Evolutionary conservation across 2,113 vertebrate species (phyloP), one percentile per base, ranked within the genome.

Genomic region (Protobothrops flavoviridis): DNA sequence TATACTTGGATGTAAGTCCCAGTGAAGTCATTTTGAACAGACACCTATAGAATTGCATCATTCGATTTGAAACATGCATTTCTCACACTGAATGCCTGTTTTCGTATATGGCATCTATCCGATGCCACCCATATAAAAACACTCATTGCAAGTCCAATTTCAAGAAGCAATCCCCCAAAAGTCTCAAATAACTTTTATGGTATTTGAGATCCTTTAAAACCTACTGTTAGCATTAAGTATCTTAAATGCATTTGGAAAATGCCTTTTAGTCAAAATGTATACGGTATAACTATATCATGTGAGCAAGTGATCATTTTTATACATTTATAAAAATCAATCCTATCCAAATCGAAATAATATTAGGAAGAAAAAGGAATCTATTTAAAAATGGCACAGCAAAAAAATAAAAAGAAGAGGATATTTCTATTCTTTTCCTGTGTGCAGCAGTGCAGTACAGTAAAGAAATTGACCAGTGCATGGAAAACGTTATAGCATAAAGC

Each of bases 401-500:
- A 8, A 10, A 69, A 87, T 23, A 8, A 0, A 91, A 96, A 96
- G 92, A 91, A 90, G 5, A 20, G 0, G 11, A 33, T n/a, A 45
- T 85, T 95, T 89, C 88, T 93, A 93, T 0, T 0, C 24, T 29
- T 94, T 24, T 56, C 87, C 29, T 56, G 5, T 15, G 12, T 59
- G 6, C 61, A 52, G 74, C 43, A 21, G 1, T 92, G 94, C 6
- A 43, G 3, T 43, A 81, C 33, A 81, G 7, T 20, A 15, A 95
- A 92, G 59, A 88, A 96, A 52, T 29, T 94, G 61, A 88, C 48
- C 88, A 59, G 33, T 91, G 69, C 86, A 64, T 92, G 90, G 74
- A 81, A 81, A 43, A 89, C 96, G 50, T 88, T 87, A 17, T 0
- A 94, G 94, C 45, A 94, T 94, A 97, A 96, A 48, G 5, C 94